Percentiles rank a stretch among this genome's conserved stretches.
Evolutionary conservation across 2,113 vertebrate species (phyloP).

Genomic region (Syngnathus floridae): DNA sequence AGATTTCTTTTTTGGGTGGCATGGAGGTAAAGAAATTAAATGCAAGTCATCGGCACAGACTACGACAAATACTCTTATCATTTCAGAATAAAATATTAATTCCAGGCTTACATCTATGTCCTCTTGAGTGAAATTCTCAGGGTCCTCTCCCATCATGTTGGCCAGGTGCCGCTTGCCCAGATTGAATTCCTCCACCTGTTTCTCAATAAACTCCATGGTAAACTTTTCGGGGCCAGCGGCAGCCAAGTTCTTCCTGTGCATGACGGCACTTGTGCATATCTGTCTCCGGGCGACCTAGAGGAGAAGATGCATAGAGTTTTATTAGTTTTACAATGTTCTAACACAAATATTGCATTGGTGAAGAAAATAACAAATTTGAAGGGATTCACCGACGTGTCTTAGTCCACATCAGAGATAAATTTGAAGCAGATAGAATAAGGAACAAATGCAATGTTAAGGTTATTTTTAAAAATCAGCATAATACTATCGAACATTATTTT

Average conservation of each 20-base stretch:
- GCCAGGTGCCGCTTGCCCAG: slow-evolving; percentile 92
- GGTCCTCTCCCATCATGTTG: slow-evolving; percentile 98
- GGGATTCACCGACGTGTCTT: too few relatives aligned
- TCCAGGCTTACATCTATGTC: slow-evolving; percentile 84
- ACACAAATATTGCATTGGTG: too few relatives aligned
- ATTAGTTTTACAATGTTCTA: too few relatives aligned
- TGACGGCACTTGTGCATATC: slow-evolving; percentile 61
- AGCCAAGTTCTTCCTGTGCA: slow-evolving; percentile 71
- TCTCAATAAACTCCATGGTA: slow-evolving; percentile 82
- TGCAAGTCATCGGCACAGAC: neutral
- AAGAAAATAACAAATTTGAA: too few relatives aligned
- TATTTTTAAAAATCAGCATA: too few relatives aligned
- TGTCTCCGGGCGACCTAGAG: slow-evolving; percentile 63
- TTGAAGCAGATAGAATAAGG: too few relatives aligned
- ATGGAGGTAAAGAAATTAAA: neutral
- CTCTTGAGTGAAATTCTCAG: slow-evolving; percentile 87
- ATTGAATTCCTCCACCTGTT: slow-evolving; percentile 90
- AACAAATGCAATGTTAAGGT: too few relatives aligned
- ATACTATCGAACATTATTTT: too few relatives aligned
- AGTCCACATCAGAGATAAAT: too few relatives aligned
- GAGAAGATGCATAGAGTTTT: neutral
- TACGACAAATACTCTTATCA: neutral
- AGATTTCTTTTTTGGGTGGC: neutral
- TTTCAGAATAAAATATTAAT: too few relatives aligned
- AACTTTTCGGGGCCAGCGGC: slow-evolving; percentile 74